These are phyloP conservation scores for Penaeus indicus DNA, from an alignment of 1,140 invertebrate species.

Conservation along the genomic window DNA sequence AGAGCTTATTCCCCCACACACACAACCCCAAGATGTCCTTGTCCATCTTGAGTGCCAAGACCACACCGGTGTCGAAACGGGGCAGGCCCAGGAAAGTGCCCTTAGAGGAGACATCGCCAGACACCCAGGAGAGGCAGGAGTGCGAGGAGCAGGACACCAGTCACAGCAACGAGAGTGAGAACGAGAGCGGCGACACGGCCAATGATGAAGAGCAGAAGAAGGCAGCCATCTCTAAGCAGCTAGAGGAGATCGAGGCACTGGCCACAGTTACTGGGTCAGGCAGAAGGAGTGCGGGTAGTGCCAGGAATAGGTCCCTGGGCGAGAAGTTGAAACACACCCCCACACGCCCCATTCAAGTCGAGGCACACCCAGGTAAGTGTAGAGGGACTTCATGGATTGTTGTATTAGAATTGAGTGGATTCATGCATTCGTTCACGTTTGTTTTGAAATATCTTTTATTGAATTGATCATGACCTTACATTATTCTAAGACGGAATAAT, in stretches of 20 bases:
- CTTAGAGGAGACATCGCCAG: neutral
- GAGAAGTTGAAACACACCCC: conserved; percentile 34
- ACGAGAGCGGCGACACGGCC: conserved; percentile 1
- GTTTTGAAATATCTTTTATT: too few relatives aligned
- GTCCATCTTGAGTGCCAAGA: conserved; percentile 67
- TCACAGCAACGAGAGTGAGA: neutral
- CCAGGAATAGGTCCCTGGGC: conserved; percentile 31
- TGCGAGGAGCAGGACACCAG: conserved; percentile 32
- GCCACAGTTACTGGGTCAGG: conserved; percentile 23
- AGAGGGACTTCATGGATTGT: too few relatives aligned
- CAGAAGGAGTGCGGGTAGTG: neutral
- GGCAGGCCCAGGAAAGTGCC: conserved; percentile 65
- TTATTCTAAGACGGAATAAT: too few relatives aligned
- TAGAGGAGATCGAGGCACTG: conserved; percentile 52
- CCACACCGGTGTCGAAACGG: conserved; percentile 65
- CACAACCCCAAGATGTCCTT: conserved; percentile 71
- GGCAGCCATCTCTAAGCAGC: conserved; percentile 57
- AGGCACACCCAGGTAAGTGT: conserved; percentile 48
- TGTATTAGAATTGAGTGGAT: too few relatives aligned
- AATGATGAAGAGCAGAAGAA: conserved; percentile 57
- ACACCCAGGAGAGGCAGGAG: conserved; percentile 1
- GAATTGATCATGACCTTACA: too few relatives aligned
- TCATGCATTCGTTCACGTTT: too few relatives aligned
- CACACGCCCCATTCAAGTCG: conserved; percentile 35
- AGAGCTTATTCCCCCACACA: conserved; percentile 71